Base-by-base conservation (phyloP, 2,113 vertebrate species). In the Daboia siamensis region DNA sequence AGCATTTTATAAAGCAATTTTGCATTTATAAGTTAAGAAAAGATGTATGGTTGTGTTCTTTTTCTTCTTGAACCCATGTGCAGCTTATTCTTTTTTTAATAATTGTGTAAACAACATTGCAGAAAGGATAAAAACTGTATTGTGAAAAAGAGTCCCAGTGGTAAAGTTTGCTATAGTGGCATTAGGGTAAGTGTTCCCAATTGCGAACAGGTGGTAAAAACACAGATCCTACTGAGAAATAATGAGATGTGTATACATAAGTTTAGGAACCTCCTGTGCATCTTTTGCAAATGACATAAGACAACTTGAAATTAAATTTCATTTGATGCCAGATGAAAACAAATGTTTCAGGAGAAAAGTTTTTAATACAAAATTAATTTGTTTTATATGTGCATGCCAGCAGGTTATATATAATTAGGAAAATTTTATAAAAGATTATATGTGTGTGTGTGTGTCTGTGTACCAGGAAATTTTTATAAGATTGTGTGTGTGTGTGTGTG, bases 271-370 rank as follows among this genome's bases (percentile, higher is more conserved):
- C 96, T 97, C 97, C 97, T 96, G 97, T 93, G 96, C 95, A 97
- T 97, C 97, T 97, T 97, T 97, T 96, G 95, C 95, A 97, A 97
- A 97, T 59, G 92, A 97, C 96, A 97, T 97, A 97, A 97, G 97
- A 95, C 97, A 98, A 97, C 96, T 98, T 96, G 97, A 95, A 97
- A 97, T 97, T 98, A 97, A 97, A 97, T 96, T 97, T 95, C 96
- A 96, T 97, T 98, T 97, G 96, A 97, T 97, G 97, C 96, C 96
- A 97, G 96, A 97, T 97, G 96, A 97, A 94, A 98, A 96, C 96
- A 97, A 98, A 98, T 97, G 97, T 97, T 97, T 97, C 2, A 92
- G 94, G 94, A 85, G 94, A 96, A 96, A 95, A 97, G 95, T 95
- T 97, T 96, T 98, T 97, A 97, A 97, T 98, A 97, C 90, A 97